Evolutionary conservation across 2,888 invertebrate species (phyloP).

Genomic region (Folsomia manolachei): DNA sequence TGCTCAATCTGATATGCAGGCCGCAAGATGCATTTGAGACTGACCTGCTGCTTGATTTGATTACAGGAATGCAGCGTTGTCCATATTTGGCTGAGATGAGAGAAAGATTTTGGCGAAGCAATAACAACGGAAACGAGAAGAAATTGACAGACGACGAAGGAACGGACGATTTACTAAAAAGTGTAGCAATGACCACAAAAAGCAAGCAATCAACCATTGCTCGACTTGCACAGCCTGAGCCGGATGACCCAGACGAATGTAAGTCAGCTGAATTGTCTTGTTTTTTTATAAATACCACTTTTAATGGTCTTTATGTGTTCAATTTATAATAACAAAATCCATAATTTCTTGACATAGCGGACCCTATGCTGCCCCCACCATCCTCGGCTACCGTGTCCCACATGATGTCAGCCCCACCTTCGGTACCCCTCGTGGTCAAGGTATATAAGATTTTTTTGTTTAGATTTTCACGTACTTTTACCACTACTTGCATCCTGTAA

Average conservation of each 20-base stretch:
- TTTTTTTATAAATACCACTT: too few species aligned
- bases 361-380: constrained; percentile 56
- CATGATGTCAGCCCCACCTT: constrained; percentile 51
- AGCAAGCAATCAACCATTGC: constrained; percentile 51
- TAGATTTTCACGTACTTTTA: too few species aligned
- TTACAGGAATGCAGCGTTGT: constrained; percentile 51
- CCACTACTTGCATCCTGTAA: too few species aligned
- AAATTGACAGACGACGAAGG: constrained; percentile 50
- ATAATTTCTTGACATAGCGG: too few species aligned
- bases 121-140: constrained; percentile 49
- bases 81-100: constrained; percentile 52
- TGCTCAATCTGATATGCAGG: neutral
- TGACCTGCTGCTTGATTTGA: neutral
- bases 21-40: too few species aligned
- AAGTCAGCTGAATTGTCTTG: too few species aligned
- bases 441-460: too few species aligned
- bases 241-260: constrained; percentile 50
- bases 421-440: constrained; percentile 51
- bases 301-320: too few species aligned
- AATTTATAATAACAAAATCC: too few species aligned
- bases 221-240: constrained; percentile 50
- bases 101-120: constrained; percentile 50
- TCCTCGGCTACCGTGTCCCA: constrained; percentile 54
- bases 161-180: constrained; percentile 50
- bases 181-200: constrained; percentile 51